Base-by-base conservation (phyloP, 2,888 invertebrate genomes). In the Oligia latruncula region DNA sequence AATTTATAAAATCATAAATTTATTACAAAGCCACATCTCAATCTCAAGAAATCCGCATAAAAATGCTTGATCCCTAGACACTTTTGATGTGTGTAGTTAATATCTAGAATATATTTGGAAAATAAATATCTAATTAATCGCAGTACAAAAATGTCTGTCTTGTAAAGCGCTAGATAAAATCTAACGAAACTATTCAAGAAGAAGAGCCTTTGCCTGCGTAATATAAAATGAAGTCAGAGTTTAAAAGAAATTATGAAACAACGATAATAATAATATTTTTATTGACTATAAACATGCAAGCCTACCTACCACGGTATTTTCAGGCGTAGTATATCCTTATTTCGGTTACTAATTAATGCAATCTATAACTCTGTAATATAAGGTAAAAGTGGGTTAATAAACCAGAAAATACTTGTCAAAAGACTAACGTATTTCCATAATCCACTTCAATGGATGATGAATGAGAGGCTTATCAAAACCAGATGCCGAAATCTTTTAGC, bases 401-500 rank as follows among this genome's bases (percentile, higher is more conserved):
- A 13, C 29, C 0, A 23, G 23, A 8, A 55, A 15, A 35, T 35
- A 15, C 15, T 71, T 35, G 11, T n/a, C 9, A 46, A 60, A 55
- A 35, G 35, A 5, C 60, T 64, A 2, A 62, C 23, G 17, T 62
- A 49, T 58, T 62, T 40, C n/a, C 60, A 40, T 23, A 52, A 74
- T 43, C 49, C 46, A 67, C 15, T 74, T 70, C 40, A 29, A 17
- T 64, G 17, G 29, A 74, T 65, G 65, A 70, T 77, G 9, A 67
- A 84, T 77, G 58, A 71, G 46, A n/a, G 40, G 29, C 23, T 71
- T 49, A 58, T 67, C 80, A 60, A 2, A 60, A 46, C 46, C 74
- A 71, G 66, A 66, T 40, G 20, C 23, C 70, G 49, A 71, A 74
- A 81, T 71, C 71, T 66, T 75, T 79, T 71, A 83, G 71, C 52